Base-by-base conservation (phyloP, 2,113 vertebrate genomes). In the Myrmecobius fasciatus region DNA sequence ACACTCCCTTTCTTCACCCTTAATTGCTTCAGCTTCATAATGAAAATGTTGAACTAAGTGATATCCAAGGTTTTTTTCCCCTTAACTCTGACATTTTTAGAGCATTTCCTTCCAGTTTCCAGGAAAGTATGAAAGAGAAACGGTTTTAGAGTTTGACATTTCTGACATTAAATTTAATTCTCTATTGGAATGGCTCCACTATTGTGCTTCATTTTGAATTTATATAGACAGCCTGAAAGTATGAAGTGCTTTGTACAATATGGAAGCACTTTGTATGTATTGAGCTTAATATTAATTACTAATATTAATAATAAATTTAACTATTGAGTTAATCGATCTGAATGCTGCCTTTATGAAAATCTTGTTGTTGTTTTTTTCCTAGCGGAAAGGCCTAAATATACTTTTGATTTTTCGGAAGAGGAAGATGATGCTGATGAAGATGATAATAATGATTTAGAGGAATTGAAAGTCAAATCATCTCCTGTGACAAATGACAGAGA, bases 321-420 rank as follows among this genome's bases (percentile, higher is more conserved):
- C 49, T 51, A 51, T 51, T 48, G 48, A 48, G 36, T n/a, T 83
- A 83, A 83, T 24, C 2, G 43, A n/a, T n/a, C 67, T 83, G n/a
- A 83, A 43, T 83, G n/a, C 20, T 83, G 67, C 43, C n/a, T 43
- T 43, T 17, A 17, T 83, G 24, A 43, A 83, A 83, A 51, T 10
- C 49, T 83, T 83, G 67, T 95, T 90, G 89, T 25, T 93, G 92
- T 22, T 17, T 53, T 93, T 92, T 88, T 96, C 91, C 51, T 97
- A 99, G 99, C 99, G 60, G 99, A 99, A 97, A 99, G 99, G 97
- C 99, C 99, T 60, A 99, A 99, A 97, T 99, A 99, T 94, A 99
- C 99, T 0, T 99, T 99, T 95, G 99, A 99, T 97, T 99, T 99
- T 99, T 99, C 99, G 0, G 99, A 99, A 98, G 99, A 99, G 47